Conservation (phyloP, 2,113 vertebrate species). For the Lampris incognitus region DNA sequence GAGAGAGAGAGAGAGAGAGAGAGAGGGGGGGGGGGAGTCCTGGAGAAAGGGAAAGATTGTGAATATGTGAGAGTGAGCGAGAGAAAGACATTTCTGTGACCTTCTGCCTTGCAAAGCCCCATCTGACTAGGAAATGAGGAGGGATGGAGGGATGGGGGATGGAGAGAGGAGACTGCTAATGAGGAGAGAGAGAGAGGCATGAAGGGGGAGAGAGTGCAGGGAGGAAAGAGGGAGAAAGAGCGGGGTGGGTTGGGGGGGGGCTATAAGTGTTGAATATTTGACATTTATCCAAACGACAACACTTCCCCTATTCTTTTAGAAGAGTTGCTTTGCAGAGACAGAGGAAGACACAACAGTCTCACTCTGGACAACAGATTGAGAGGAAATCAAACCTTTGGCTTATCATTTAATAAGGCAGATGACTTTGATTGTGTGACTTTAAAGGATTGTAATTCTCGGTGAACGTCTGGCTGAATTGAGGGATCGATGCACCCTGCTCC, state of each 20-base stretch:
- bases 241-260: slow-evolving; percentile 29
- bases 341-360: slow-evolving; percentile 2
- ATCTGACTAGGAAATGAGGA: slow-evolving; percentile 79
- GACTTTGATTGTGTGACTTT: neutral
- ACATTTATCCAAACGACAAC: slow-evolving; percentile 62
- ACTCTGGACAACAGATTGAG: neutral
- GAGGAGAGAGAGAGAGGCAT: slow-evolving; percentile 55
- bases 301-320: slow-evolving; percentile 37
- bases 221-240: slow-evolving; percentile 21
- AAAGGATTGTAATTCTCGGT: slow-evolving; percentile 1
- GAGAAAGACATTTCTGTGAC: slow-evolving; percentile 75
- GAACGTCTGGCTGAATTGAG: neutral
- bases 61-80: slow-evolving; percentile 50
- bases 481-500: slow-evolving; percentile 15
- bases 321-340: slow-evolving; percentile 13
- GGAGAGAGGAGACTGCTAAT: slow-evolving; percentile 77
- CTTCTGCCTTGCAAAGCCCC: slow-evolving; percentile 73
- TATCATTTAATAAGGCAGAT: neutral
- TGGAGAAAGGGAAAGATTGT: slow-evolving; percentile 27
- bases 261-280: slow-evolving; percentile 65
- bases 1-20: neutral
- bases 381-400: neutral
- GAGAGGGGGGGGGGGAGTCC: neutral
- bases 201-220: neutral
- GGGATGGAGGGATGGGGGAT: slow-evolving; percentile 64